Evolutionary conservation across 2,888 invertebrate species (phyloP), one percentile per base, ranked within the genome.

Genomic region (Leptinotarsa peninsularis): DNA sequence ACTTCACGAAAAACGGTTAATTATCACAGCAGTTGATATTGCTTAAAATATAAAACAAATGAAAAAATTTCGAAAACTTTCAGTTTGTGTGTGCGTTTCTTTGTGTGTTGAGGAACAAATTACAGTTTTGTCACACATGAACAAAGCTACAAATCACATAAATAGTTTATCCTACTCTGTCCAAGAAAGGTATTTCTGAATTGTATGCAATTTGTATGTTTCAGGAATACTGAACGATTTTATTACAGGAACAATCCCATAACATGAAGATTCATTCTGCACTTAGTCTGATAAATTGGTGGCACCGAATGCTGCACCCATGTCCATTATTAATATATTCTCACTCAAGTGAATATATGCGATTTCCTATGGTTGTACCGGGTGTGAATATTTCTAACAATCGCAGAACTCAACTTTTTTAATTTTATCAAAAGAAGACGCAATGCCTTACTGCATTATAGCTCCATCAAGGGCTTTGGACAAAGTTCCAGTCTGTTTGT

Each of bases 291-390:
- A 78, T 76, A 75, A 78, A 78, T 78, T 67, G 71, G 72, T 74
- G 75, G 69, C 66, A 75, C 74, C 70, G 43, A n/a, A 68, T 79
- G 77, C 78, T 79, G 76, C 78, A 76, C 78, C 76, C 66, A 77
- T 75, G 73, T 49, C 67, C 63, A 74, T 76, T 77, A 75, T 77
- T 77, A 73, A 78, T 78, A 43, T 43, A 72, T 33, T 49, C 66
- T 54, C 49, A 66, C 66, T 56, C 72, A 18, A 67, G 60, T 33
- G 50, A 72, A 70, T 75, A 72, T 75, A 67, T 56, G 71, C 71
- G 67, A 50, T 71, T 58, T 74, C 18, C 58, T 66, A 70, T 54
- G 18, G 66, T 27, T 27, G 71, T 74, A 63, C 63, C 3, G 18
- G 63, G 43, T 63, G 63, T n/a, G 3, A 43, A 43, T 43, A 43